These are phyloP conservation scores for Cuniculus paca DNA, from an alignment of 2,797 vertebrate genomes.

Conservation along the genomic window DNA sequence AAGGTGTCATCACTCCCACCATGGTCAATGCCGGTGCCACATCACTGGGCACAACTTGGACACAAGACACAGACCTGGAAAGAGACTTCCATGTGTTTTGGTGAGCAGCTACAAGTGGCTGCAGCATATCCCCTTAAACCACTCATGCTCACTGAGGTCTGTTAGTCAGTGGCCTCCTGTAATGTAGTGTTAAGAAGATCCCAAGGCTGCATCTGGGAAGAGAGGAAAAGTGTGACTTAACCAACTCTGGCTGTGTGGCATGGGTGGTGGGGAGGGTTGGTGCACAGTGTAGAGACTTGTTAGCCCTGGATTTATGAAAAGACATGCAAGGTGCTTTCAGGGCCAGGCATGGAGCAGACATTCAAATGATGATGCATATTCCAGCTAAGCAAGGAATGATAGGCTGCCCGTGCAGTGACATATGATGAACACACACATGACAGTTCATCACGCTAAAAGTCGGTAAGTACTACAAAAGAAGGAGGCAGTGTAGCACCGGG, in stretches of 20 bases:
- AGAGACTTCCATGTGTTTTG: neutral
- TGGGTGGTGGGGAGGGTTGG: accelerated
- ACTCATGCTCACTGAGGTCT: neutral
- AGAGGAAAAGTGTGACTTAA: neutral
- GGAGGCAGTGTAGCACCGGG: too few species aligned
- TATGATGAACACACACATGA: neutral
- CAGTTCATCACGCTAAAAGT: neutral
- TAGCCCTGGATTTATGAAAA: neutral
- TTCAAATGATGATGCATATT: neutral
- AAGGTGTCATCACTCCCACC: neutral
- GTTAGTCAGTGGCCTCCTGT: neutral
- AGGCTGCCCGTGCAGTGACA: neutral
- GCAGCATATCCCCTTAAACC: neutral
- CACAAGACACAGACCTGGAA: neutral
- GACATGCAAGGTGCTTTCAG: neutral
- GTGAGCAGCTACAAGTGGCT: neutral
- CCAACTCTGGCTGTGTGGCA: neutral
- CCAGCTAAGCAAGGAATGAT: neutral
- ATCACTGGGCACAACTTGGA: neutral
- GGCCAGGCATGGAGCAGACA: neutral
- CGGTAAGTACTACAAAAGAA: neutral
- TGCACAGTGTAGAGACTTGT: neutral
- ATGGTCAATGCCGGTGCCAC: neutral
- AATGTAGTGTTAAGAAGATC: neutral
- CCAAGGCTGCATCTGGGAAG: neutral